Conservation (phyloP, 2,888 invertebrate species). For the Pherbina coryleti region DNA sequence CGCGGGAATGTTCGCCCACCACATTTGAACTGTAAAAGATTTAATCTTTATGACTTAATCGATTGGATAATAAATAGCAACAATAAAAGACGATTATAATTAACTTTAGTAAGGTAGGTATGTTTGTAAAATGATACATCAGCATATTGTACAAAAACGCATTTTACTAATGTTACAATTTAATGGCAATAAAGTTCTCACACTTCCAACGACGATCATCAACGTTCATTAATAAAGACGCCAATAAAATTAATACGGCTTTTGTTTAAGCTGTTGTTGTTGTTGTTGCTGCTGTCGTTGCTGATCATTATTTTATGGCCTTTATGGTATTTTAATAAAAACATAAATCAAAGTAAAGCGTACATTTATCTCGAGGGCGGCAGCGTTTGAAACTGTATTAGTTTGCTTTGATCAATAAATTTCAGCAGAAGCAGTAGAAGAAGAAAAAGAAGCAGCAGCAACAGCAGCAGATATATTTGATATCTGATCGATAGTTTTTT, state of each 20-base stretch:
- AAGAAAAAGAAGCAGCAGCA: not conserved
- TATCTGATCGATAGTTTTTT: not conserved
- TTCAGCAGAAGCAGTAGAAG: not conserved
- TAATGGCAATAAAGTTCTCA: too few species aligned
- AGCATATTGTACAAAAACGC: too few species aligned
- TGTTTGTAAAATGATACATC: too few species aligned
- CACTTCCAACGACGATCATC: too few species aligned
- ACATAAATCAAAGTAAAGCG: conserved; percentile 28
- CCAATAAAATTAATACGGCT: not conserved
- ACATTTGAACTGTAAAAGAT: too few species aligned
- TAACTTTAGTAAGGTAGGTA: not conserved
- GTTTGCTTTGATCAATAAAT: not conserved
- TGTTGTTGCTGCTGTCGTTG: not conserved
- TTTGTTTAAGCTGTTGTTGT: too few species aligned
- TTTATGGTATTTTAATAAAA: conserved; percentile 21
- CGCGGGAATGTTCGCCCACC: too few species aligned
- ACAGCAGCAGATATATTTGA: not conserved
- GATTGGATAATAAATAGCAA: too few species aligned
- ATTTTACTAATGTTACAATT: too few species aligned
- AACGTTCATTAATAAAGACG: too few species aligned
- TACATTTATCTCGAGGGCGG: conserved; percentile 24
- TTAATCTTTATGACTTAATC: too few species aligned
- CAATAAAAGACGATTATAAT: not conserved
- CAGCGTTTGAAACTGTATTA: conserved; percentile 20
- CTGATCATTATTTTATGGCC: conserved; percentile 21